phyloP scores from a whole-genome alignment of 2,113 vertebrate genomes.

The Labeo rohita region DNA sequence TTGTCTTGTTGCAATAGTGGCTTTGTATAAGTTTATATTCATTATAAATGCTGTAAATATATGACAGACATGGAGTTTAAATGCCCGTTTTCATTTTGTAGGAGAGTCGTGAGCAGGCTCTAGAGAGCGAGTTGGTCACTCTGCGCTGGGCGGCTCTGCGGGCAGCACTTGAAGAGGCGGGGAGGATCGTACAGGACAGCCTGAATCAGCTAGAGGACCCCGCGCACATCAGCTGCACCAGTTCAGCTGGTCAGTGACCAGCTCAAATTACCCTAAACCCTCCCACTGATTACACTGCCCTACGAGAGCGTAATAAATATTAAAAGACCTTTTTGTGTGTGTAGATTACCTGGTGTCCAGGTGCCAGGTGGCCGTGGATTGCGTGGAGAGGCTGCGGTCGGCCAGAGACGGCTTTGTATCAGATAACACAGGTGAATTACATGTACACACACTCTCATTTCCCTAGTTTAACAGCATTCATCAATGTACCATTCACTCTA shows the following conservation, averaged over 20 bases:
- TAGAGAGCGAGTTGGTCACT: conserved; percentile 73
- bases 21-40: not conserved
- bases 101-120: conserved; percentile 78
- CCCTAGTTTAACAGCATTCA: not conserved
- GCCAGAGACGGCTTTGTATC: conserved; percentile 74
- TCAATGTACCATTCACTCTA: not conserved
- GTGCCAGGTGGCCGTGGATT: conserved; percentile 79
- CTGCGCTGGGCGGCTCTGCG: conserved; percentile 79
- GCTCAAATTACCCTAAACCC: not conserved
- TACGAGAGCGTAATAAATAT: not conserved
- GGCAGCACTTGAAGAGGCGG: conserved; percentile 75
- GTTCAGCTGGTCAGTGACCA: conserved; percentile 83
- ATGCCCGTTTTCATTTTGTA: conserved; percentile 59
- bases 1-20: not conserved
- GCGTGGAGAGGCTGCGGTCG: conserved; percentile 76
- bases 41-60: not conserved
- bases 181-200: conserved; percentile 85
- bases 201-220: conserved; percentile 86
- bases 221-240: conserved; percentile 84
- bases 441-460: not conserved
- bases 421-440: conserved; percentile 77
- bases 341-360: conserved; percentile 92
- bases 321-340: conserved; percentile 17
- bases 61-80: not conserved
- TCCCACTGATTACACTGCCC: not conserved